Evolutionary conservation across 2,888 invertebrate species (phyloP).

Genomic region (Leucophora obtusa): DNA sequence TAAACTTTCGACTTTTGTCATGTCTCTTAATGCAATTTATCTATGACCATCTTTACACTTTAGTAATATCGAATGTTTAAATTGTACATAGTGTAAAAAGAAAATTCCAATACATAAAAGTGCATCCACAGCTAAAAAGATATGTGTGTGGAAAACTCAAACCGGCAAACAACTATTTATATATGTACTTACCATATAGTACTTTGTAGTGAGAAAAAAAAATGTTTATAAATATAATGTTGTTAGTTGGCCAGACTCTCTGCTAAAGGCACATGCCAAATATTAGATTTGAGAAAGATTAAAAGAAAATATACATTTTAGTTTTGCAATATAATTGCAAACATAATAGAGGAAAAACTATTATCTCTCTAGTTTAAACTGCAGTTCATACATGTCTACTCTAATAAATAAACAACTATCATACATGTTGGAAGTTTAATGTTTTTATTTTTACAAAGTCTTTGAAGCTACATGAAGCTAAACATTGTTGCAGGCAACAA

Average conservation of each 20-base stretch:
- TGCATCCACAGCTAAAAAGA: not conserved
- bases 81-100: too few species aligned
- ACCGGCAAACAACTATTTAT: not conserved
- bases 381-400: conserved; percentile 5
- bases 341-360: not conserved
- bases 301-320: not conserved
- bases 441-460: not conserved
- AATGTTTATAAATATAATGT: conserved; percentile 11
- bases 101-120: not conserved
- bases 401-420: not conserved
- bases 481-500: not conserved
- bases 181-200: not conserved
- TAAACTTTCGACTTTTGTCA: conserved; percentile 36
- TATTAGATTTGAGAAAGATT: not conserved
- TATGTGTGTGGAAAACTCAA: not conserved
- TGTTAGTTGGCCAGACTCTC: not conserved
- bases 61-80: too few species aligned
- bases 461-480: not conserved
- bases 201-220: conserved; percentile 11
- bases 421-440: not conserved
- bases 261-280: conserved; percentile 28
- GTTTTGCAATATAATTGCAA: not conserved
- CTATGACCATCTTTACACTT: conserved; percentile 11
- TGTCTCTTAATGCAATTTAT: conserved; percentile 34
- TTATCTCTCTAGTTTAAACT: not conserved